Conservation (phyloP, 2,888 invertebrate species). For the Erebia epiphron region DNA sequence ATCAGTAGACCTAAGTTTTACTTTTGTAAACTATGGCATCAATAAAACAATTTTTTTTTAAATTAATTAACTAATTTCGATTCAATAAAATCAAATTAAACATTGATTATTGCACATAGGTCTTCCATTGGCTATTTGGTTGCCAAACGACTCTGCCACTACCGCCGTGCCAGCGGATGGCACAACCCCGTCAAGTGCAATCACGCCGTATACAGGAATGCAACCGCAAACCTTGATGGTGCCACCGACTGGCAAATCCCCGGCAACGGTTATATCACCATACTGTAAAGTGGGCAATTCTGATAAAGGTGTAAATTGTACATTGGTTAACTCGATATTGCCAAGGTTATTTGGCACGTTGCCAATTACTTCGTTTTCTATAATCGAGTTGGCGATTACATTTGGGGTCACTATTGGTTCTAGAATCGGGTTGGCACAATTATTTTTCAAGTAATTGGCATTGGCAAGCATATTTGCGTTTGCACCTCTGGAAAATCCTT, state of each 20-base stretch:
- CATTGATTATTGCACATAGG: conserved; percentile 42
- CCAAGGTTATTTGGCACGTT: conserved; percentile 26
- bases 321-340: conserved; percentile 41
- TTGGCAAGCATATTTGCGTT: conserved; percentile 16
- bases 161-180: conserved; percentile 63
- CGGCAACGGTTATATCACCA: conserved; percentile 62
- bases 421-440: conserved; percentile 26
- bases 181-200: conserved; percentile 61
- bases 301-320: conserved; percentile 59
- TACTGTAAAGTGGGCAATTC: conserved; percentile 64
- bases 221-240: conserved; percentile 64
- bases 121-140: conserved; percentile 44
- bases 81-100: conserved; percentile 32
- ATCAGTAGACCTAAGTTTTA: too few species aligned
- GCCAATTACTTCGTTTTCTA: conserved; percentile 28
- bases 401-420: conserved; percentile 25
- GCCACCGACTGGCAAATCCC: conserved; percentile 66
- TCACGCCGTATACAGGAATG: conserved; percentile 69
- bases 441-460: conserved; percentile 26
- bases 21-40: too few species aligned
- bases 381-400: conserved; percentile 17
- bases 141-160: conserved; percentile 54
- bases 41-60: too few species aligned
- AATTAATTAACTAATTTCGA: not conserved
- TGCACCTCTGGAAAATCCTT: conserved; percentile 13